Percentiles rank a stretch among this genome's conserved stretches.
phyloP scores from a whole-genome alignment of 2,888 invertebrate species.

The Aleiodes testaceus region DNA sequence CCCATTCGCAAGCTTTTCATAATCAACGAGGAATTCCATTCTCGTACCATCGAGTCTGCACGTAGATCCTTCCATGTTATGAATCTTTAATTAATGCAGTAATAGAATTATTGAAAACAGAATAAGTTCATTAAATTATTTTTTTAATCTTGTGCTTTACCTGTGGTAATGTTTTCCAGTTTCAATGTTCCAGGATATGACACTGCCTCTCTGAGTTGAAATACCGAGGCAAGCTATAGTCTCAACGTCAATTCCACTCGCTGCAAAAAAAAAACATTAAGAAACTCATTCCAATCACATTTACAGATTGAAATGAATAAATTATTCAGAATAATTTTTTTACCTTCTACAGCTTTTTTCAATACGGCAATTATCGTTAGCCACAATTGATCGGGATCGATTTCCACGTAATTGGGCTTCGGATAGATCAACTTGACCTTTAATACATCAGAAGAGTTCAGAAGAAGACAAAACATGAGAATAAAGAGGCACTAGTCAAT shows the following conservation, averaged over 20 bases:
- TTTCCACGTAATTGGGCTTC: conserved; percentile 87
- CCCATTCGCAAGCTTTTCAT: conserved; percentile 81
- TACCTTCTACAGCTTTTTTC: conserved; percentile 80
- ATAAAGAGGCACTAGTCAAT: background rate
- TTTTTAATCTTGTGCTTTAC: conserved; percentile 50
- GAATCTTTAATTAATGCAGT: conserved; percentile 72
- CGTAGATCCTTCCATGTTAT: conserved; percentile 94
- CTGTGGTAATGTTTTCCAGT: conserved; percentile 86
- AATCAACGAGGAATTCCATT: conserved; percentile 85
- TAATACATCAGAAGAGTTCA: conserved; percentile 48
- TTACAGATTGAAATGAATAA: background rate
- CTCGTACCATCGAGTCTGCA: conserved; percentile 81
- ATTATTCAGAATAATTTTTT: background rate
- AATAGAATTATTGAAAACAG: background rate
- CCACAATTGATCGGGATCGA: conserved; percentile 90
- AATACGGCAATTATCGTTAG: conserved; percentile 80
- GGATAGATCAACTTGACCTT: conserved; percentile 88
- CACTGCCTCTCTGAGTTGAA: conserved; percentile 87
- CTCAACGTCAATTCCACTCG: conserved; percentile 78
- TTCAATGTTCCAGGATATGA: conserved; percentile 87
- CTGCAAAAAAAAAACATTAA: conserved; percentile 72
- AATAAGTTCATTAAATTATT: background rate
- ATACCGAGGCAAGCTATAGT: conserved; percentile 88
- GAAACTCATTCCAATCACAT: conserved; percentile 3
- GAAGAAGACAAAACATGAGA: background rate